Percentiles rank a stretch among this genome's conserved stretches.
Evolutionary conservation across 2,888 invertebrate genomes (phyloP).

Genomic region (Tubulanus polymorphus): DNA sequence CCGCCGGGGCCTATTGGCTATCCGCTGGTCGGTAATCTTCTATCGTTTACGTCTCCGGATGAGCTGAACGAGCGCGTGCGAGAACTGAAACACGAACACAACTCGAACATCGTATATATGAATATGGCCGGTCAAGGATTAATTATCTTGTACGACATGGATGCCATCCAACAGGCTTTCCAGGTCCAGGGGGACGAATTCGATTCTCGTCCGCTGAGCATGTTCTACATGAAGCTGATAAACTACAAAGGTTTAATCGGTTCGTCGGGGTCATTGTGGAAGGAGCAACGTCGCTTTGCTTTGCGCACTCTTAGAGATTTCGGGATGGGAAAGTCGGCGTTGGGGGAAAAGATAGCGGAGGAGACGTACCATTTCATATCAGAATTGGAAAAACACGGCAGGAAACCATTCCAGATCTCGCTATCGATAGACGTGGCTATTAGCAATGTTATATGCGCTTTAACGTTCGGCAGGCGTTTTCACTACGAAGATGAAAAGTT

Average conservation of each 20-base stretch:
- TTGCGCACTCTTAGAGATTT: slow-evolving; percentile 21
- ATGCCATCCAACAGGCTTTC: too few relatives aligned
- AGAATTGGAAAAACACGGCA: slow-evolving; percentile 12
- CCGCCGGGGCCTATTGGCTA: too few relatives aligned
- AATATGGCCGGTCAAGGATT: too few relatives aligned
- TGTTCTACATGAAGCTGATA: too few relatives aligned
- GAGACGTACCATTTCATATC: slow-evolving; percentile 17
- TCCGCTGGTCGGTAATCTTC: too few relatives aligned
- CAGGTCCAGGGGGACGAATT: too few relatives aligned
- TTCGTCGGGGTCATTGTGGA: slow-evolving; percentile 24
- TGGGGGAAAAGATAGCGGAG: slow-evolving; percentile 20
- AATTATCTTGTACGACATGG: too few relatives aligned
- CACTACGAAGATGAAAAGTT: slow-evolving; percentile 19
- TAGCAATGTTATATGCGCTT: slow-evolving; percentile 23
- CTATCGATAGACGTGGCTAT: slow-evolving; percentile 16
- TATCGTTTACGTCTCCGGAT: too few relatives aligned
- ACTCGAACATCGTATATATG: too few relatives aligned
- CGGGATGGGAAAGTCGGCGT: slow-evolving; percentile 22
- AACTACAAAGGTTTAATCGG: slow-evolving; percentile 19
- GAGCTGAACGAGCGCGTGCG: too few relatives aligned
- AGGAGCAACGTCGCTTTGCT: slow-evolving; percentile 25
- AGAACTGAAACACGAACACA: too few relatives aligned
- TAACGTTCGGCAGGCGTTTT: slow-evolving; percentile 23
- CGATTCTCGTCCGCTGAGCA: too few relatives aligned
- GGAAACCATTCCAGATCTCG: slow-evolving; percentile 14